These are phyloP conservation scores for Meleagris gallopavo DNA, from an alignment of 2,113 vertebrate species.

Conservation along the genomic window DNA sequence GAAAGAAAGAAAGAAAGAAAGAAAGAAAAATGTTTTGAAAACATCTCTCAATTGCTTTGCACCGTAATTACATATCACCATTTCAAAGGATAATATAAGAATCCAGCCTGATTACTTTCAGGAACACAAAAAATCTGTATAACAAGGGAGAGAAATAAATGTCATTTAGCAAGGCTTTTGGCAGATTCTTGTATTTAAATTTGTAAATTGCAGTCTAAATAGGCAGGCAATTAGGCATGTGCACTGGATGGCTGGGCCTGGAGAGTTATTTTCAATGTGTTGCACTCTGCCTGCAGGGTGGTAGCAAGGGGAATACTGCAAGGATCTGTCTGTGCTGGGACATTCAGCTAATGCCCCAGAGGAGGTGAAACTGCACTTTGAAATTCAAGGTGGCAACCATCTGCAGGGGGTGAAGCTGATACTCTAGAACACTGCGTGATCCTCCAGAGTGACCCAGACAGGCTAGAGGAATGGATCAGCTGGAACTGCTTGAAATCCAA, in stretches of 20 bases:
- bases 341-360: not conserved
- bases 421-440: fast-evolving
- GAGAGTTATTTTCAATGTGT: not conserved
- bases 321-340: not conserved
- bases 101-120: not conserved
- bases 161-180: not conserved
- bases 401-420: not conserved
- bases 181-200: not conserved
- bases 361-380: not conserved
- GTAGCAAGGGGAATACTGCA: not conserved
- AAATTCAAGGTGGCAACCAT: not conserved
- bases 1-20: too few species aligned
- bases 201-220: not conserved
- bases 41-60: not conserved
- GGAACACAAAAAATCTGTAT: not conserved
- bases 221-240: not conserved
- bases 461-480: not conserved
- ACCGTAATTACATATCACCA: not conserved
- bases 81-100: not conserved
- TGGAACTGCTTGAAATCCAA: not conserved
- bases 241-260: not conserved
- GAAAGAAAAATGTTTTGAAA: slow-evolving; percentile 5
- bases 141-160: not conserved
- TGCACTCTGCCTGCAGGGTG: not conserved
- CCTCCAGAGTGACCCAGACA: not conserved